Base-by-base conservation (phyloP, 2,113 vertebrate genomes). In the Edolisoma coerulescens region DNA sequence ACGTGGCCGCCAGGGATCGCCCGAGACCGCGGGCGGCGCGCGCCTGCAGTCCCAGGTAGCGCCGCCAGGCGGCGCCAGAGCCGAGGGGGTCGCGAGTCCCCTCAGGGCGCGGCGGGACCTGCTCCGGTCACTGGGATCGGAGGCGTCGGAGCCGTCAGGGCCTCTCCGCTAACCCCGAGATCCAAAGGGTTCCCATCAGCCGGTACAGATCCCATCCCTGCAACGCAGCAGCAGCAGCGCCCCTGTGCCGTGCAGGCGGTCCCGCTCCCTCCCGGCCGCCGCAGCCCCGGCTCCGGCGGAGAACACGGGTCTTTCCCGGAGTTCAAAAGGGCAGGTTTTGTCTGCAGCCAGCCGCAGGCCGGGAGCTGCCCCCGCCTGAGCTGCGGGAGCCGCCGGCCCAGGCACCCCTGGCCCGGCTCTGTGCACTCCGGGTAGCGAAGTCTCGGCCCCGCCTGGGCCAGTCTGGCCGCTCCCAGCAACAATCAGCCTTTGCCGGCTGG, bases 11-110 rank as follows among this genome's bases (percentile, higher is more conserved):
- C 85, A 64, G 85, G 32, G 35, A 42, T 12, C 75, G 76, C 35
- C 76, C 10, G 17, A 80, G 57, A 80, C 67, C 35, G 26, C 42
- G 6, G 41, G 35, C 44, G 4, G 37, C 6, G 22, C 10, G 8
- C 21, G 1, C 22, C 5, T 4, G 32, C 68, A 33, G 50, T 9
- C 10, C 68, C 68, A 8, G 39, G 24, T 17, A 3, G 0, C 2
- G 45, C 78, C 87, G 45, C 69, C 24, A 45, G 53, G 69, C 4
- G 77, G 60, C 69, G 33, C 11, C 60, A 39, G 37, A 20, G 45
- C 53, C 17, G 7, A 11, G 9, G 22, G 30, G 7, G 3, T 7
- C 32, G 53, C 45, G 63, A 2, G 54, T 1, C 47, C 47, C 54
- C 47, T 70, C 28, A 78, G 56, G 45, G 54, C 45, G 53, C 84